A percentile compares a stretch with the other conserved stretches of the same genome.
Evolutionary conservation across 1,140 invertebrate species (phyloP).

Genomic region (Lordiphosa clarofinis): DNA sequence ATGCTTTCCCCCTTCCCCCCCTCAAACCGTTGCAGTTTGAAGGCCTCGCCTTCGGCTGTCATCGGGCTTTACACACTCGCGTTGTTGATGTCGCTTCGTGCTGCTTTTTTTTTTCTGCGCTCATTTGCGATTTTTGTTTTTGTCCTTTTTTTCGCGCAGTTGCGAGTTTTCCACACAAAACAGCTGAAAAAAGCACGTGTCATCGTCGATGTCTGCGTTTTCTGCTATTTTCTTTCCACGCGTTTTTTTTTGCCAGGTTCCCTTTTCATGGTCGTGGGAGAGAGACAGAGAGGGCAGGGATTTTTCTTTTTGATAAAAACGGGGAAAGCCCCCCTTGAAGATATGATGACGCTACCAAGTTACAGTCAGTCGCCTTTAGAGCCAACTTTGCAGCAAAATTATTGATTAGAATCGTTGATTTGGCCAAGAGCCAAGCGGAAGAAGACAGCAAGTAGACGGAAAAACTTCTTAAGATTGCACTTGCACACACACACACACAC

Average conservation of each 20-base stretch:
- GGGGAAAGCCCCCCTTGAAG: no score
- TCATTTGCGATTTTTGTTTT: conserved; percentile 72
- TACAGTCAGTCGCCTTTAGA: conserved; percentile 6
- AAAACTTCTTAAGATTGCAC: conserved; percentile 57
- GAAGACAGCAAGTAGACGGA: conserved; percentile 30
- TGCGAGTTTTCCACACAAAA: conserved; percentile 65
- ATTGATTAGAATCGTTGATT: conserved; percentile 62
- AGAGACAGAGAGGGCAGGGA: no score
- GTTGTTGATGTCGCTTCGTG: conserved; percentile 5
- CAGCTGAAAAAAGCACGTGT: conserved; percentile 79
- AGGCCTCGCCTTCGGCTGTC: conserved; percentile 34
- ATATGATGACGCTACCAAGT: no score
- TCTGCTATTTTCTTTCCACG: conserved; percentile 38
- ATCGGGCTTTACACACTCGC: conserved; percentile 24
- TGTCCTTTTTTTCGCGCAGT: conserved; percentile 71
- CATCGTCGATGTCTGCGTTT: conserved; percentile 70
- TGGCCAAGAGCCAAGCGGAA: conserved; percentile 56
- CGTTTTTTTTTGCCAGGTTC: conserved; percentile 13
- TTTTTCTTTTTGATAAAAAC: no score
- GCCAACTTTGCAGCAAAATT: conserved; percentile 35
- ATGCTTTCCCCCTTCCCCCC: neutral
- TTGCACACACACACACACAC: conserved; percentile 15
- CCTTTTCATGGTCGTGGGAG: conserved; percentile 56
- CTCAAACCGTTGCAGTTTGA: conserved; percentile 17
- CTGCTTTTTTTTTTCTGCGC: conserved; percentile 15